phyloP scores from a whole-genome alignment of 2,113 vertebrate genomes.

The Porphyrio hochstetteri region DNA sequence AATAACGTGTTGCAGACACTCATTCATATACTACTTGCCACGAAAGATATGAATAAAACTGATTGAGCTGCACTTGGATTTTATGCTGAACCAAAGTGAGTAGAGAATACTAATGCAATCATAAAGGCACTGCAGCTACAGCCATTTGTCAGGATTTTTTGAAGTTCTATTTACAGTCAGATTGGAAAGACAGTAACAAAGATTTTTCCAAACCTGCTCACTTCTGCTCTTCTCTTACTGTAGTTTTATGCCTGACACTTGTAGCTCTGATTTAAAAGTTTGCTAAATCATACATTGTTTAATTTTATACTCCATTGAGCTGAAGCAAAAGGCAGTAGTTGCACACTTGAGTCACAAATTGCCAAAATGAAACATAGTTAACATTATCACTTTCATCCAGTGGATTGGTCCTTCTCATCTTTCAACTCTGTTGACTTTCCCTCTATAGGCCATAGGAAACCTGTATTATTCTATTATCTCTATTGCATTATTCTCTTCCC shows the following conservation, averaged over 20 bases:
- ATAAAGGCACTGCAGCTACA: neutral
- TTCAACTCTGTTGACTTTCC: neutral
- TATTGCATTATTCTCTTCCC: neutral
- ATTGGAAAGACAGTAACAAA: neutral
- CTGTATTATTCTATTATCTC: neutral
- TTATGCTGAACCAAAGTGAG: neutral
- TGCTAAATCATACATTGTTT: neutral
- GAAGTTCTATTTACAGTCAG: neutral
- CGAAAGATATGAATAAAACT: neutral
- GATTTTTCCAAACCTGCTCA: neutral
- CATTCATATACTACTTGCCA: neutral
- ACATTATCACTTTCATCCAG: neutral
- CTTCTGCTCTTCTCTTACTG: neutral
- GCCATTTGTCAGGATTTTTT: neutral
- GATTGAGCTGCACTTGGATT: conserved; percentile 21
- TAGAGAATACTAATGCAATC: neutral
- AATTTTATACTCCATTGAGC: neutral
- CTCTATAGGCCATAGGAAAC: neutral
- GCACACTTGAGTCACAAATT: neutral
- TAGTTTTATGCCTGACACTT: neutral
- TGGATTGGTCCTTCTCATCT: neutral
- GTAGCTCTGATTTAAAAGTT: neutral
- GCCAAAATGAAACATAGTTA: neutral
- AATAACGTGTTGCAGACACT: neutral
- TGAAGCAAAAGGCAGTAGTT: neutral